Conservation (phyloP, 2,113 vertebrate species). For the Centrocercus urophasianus region DNA sequence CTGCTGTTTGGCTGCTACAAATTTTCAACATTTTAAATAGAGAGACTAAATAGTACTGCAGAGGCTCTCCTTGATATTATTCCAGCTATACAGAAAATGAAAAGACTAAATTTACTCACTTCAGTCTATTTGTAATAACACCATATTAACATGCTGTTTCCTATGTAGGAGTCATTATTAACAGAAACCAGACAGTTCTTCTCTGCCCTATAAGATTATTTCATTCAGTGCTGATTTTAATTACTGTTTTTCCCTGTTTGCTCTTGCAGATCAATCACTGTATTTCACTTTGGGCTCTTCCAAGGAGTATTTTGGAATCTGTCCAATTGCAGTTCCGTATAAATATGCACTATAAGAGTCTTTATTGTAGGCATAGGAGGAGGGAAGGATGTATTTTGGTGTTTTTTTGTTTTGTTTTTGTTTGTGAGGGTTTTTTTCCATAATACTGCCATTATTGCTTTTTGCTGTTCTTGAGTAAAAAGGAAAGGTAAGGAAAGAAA, state of each 20-base stretch:
- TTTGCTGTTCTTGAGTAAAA: not conserved
- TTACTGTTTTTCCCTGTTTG: not conserved
- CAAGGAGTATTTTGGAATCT: not conserved
- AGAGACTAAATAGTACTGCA: not conserved
- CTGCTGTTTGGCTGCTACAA: not conserved
- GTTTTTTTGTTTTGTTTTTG: not conserved
- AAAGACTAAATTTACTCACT: not conserved
- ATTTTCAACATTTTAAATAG: not conserved
- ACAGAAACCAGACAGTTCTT: not conserved
- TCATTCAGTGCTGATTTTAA: not conserved
- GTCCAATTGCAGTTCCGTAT: not conserved
- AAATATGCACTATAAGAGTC: not conserved
- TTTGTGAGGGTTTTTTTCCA: not conserved
- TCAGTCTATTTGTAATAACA: not conserved
- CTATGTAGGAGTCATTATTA: not conserved
- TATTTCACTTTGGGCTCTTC: not conserved
- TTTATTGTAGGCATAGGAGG: too few relatives aligned
- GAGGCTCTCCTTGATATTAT: not conserved
- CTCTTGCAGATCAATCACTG: not conserved
- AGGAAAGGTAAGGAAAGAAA: not conserved
- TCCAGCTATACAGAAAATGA: not conserved
- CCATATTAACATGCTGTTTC: not conserved
- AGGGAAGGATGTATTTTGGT: not conserved
- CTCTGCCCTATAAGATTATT: not conserved
- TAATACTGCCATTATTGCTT: not conserved